Evolutionary conservation across 2,113 vertebrate genomes (phyloP), one percentile per base, ranked within the genome.

Genomic region (Protomyctophum bolini): DNA sequence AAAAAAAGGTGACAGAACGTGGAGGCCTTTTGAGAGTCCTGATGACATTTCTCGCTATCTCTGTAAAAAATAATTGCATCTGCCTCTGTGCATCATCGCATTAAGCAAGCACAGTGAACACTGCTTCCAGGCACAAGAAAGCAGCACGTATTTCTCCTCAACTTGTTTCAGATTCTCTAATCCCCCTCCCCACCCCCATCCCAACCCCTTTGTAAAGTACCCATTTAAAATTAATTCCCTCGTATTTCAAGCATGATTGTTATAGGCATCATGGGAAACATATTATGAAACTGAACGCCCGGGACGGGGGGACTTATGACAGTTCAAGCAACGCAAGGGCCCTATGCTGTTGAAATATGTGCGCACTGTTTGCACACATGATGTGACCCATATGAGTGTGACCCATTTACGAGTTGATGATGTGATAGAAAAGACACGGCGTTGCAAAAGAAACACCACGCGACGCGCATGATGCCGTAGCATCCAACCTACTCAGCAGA

Each of bases 21-120:
- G 66, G 70, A 10, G 69, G 66, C 76, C 80, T 78, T 68, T 28
- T 55, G 28, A 71, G 66, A 65, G 70, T 75, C 51, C 51, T 64
- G 82, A 84, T 89, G 76, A 79, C 80, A 88, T 91, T 90, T 87
- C 70, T 28, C 58, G 49, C 75, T 75, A 66, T 76, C 79, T 48
- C 29, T 46, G 66, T 11, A 56, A 77, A 81, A 21, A 77, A 78
- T 77, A 86, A 86, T 77, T 85, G 71, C 54, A 1, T 73, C 63
- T 60, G 77, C 70, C 33, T 70, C 46, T 66, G 68, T 77, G 73
- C 73, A 64, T 74, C 74, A 72, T 75, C 41, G 70, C 14, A 10
- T 55, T 65, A 7, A 54, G 63, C 56, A 59, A 63, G 33, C 33
- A 63, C 57, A 45, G 33, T 8, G 9, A 52, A 45, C 0, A 21